Base-by-base conservation (phyloP, 2,888 invertebrate species). In the Ceraclea dissimilis region DNA sequence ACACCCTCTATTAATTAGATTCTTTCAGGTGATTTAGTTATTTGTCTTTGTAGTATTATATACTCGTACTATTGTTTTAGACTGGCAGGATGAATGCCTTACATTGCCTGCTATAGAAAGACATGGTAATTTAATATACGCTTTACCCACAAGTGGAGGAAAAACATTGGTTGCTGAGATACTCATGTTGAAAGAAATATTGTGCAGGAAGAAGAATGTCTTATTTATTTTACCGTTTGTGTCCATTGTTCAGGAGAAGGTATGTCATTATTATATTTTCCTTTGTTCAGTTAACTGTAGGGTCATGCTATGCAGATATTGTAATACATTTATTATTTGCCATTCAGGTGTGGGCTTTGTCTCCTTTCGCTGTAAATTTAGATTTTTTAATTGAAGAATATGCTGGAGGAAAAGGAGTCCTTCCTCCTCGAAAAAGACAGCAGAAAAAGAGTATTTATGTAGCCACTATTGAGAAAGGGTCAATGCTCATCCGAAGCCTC, bases 121-220 rank as follows among this genome's bases (percentile, higher is more conserved):
- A 11, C 81, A 86, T 43, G 79, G 78, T 62, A 98, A 98, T 75
- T 78, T 97, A 46, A 86, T 98, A 59, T 93, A 96, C 68, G 91
- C 93, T 0, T 71, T 97, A 44, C 97, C 98, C 0, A 98, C 97
- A 0, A 95, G 96, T 68, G 97, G 97, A 1, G 98, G 97, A 1
- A 98, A 98, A 76, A 98, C 98, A 1, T 75, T 98, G 22, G 95
- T 98, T 11, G 96, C 98, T 0, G 98, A 98, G 73, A 88, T 98
- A 58, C 76, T 98, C 49, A 93, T 98, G 79, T 73, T 97, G 17
- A 78, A 86, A 46, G 93, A 96, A 74, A 74, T 97, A 5, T 71
- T 96, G 10, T 86, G 88, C 62, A 79, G 84, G 53, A 84, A 86
- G 66, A 86, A 82, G 64, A 92, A 95, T 79, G 92, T 85, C 11